phyloP scores from a whole-genome alignment of 2,797 vertebrate genomes.

The Neomorphus geoffroyi region DNA sequence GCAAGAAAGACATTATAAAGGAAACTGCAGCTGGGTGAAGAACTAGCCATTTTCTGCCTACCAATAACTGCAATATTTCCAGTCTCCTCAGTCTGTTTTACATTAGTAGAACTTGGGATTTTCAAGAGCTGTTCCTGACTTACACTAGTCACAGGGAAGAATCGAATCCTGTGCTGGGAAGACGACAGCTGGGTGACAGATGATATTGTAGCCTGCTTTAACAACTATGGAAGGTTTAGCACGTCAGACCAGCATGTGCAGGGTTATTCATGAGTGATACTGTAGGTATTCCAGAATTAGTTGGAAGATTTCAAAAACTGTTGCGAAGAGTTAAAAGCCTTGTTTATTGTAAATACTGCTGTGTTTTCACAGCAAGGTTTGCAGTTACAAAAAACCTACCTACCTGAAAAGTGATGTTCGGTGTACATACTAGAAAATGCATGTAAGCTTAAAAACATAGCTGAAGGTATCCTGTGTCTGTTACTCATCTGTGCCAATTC shows the following conservation, averaged over 20 bases:
- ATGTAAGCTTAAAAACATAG: neutral
- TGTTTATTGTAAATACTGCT: neutral
- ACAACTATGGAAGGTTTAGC: neutral
- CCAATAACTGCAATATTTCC: neutral
- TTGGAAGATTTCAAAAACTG: neutral
- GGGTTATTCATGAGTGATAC: neutral
- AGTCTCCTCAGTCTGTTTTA: neutral
- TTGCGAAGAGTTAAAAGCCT: neutral
- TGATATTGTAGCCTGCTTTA: slow-evolving; percentile 8
- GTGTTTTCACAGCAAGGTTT: neutral
- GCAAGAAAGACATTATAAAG: slow-evolving; percentile 2
- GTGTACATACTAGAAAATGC: neutral
- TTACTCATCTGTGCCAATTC: slow-evolving; percentile 28
- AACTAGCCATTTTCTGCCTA: neutral
- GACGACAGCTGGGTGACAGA: slow-evolving; percentile 46
- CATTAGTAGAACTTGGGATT: neutral
- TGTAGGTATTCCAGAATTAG: neutral
- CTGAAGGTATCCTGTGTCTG: slow-evolving; percentile 31
- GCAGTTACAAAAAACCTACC: neutral
- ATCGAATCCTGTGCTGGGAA: neutral
- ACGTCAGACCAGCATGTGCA: neutral
- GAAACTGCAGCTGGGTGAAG: neutral
- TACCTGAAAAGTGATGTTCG: neutral
- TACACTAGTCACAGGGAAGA: neutral
- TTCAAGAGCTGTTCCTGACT: neutral